These are phyloP conservation scores for Callosobruchus maculatus DNA, from an alignment of 2,888 invertebrate species.

Conservation along the genomic window DNA sequence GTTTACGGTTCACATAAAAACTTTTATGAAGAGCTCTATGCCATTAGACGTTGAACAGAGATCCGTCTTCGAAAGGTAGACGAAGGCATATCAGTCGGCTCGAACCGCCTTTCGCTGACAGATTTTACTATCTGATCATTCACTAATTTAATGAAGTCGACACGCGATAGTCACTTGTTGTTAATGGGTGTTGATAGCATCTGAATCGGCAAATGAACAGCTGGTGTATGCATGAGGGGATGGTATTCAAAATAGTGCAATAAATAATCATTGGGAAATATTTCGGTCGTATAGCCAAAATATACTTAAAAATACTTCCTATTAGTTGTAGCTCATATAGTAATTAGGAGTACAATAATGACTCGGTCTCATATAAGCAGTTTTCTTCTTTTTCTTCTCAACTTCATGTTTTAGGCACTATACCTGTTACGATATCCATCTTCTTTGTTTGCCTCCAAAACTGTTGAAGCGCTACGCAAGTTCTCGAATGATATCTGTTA, in stretches of 20 bases:
- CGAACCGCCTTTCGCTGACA: neutral
- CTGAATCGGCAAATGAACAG: neutral
- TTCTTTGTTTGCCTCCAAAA: no score
- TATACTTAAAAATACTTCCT: no score
- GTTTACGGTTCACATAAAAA: neutral
- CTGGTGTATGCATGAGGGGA: neutral
- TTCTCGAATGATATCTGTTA: no score
- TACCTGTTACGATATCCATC: no score
- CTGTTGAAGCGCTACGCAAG: no score
- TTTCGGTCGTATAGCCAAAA: no score
- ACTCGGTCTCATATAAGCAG: no score
- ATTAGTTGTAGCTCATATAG: no score
- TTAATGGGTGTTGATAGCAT: neutral
- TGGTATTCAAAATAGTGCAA: neutral
- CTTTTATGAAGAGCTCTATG: neutral
- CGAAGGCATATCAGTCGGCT: neutral
- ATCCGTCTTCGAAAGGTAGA: neutral
- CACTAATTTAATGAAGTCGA: neutral
- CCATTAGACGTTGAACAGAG: neutral
- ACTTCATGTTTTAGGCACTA: no score
- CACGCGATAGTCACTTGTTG: neutral
- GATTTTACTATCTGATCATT: neutral
- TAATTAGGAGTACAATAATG: no score
- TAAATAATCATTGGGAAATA: no score
- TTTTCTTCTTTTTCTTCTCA: no score